Evolutionary conservation across 2,888 invertebrate genomes (phyloP).

Genomic region (Eudasyphora cyanicolor): DNA sequence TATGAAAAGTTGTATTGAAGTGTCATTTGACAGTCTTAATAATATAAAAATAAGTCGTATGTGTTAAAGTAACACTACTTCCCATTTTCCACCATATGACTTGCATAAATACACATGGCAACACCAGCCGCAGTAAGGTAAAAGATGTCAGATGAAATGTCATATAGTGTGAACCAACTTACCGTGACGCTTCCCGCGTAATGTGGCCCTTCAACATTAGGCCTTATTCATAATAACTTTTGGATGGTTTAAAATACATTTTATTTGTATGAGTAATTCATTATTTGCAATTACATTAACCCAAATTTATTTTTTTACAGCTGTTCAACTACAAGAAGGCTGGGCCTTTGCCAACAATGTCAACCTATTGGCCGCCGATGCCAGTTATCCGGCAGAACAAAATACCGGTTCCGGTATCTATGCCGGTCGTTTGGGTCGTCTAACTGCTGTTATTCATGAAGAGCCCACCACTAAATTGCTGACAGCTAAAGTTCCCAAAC

Average conservation of each 20-base stretch:
- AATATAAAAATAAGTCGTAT: too few species aligned
- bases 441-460: constrained; percentile 71
- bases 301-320: constrained; percentile 71
- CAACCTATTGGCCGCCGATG: constrained; percentile 83
- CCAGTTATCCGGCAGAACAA: constrained; percentile 80
- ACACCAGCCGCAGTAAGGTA: too few species aligned
- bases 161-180: too few species aligned
- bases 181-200: too few species aligned
- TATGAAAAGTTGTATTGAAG: too few species aligned
- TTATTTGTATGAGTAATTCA: neutral
- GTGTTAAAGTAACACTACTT: too few species aligned
- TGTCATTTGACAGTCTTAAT: too few species aligned
- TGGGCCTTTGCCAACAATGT: constrained; percentile 83
- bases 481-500: constrained; percentile 74
- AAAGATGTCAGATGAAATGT: too few species aligned
- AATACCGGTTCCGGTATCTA: constrained; percentile 85
- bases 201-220: too few species aligned
- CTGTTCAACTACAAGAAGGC: constrained; percentile 82
- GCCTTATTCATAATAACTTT: too few species aligned
- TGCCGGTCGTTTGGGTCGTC: constrained; percentile 76
- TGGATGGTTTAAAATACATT: neutral
- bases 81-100: too few species aligned
- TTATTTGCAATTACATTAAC: neutral
- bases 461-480: constrained; percentile 67
- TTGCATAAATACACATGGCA: too few species aligned